Evolutionary conservation across 2,888 invertebrate species (phyloP), one percentile per base, ranked within the genome.

Genomic region (Gasteruption jaculator): DNA sequence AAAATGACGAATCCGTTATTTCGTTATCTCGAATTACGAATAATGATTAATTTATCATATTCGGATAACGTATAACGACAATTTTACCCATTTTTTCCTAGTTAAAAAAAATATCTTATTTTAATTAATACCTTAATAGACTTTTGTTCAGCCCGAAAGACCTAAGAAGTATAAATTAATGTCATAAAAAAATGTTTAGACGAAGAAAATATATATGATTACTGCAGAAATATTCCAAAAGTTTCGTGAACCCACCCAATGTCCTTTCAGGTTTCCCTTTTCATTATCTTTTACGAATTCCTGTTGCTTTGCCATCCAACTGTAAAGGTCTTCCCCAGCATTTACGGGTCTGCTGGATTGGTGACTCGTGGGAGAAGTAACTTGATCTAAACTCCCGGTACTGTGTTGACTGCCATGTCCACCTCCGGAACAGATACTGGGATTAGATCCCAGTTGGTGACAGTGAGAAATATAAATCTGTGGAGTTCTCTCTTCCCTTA

Each of bases 281-380:
- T 71, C 80, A 30, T 65, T 66, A 37, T 70, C 71, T 10, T 73
- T 71, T 41, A 74, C 70, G 48, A 74, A 75, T 48, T 78, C 77
- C 56, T 91, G 89, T 60, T 94, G 93, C 58, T 91, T 88, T 2
- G 91, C 91, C 94, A 95, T 94, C 94, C 94, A 95, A 56, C 87
- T 88, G 69, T 95, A 94, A 29, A 95, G 74, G 71, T 94, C 93
- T 63, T 91, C 91, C n/a, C 82, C 80, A 12, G 80, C 78, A 56
- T 81, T 81, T 27, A 79, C 73, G 4, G 68, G 60, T 50, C 71
- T 75, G 50, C 72, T 73, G 2, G 76, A 69, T 48, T 76, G 74
- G 49, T 77, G 76, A 25, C 73, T 74, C 32, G 78, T 69, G 0
- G 80, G 79, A 3, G 69, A 70, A 7, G 58, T 67, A 3, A 70